Evolutionary conservation across 2,888 invertebrate species (phyloP).

Genomic region (Dolichomitus sp.): DNA sequence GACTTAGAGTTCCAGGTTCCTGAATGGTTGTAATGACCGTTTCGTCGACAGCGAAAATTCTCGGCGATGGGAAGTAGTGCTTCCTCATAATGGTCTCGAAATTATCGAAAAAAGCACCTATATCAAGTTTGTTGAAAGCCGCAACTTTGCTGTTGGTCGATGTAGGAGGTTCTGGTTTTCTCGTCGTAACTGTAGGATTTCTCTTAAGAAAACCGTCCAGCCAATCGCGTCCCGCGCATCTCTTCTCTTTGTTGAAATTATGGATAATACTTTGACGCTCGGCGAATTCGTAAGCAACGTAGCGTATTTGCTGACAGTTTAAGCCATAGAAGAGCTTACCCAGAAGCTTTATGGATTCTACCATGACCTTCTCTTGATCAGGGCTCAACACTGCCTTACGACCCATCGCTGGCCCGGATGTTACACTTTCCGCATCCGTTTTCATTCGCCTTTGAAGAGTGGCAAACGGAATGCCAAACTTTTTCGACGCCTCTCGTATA

Average conservation of each 20-base stretch:
- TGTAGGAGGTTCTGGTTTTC: conserved; percentile 57
- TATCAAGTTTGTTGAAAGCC: conserved; percentile 55
- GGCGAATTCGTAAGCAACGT: conserved; percentile 71
- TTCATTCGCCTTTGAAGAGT: conserved; percentile 69
- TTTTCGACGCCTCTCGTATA: conserved; percentile 60
- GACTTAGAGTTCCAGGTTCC: conserved; percentile 52
- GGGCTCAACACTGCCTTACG: conserved; percentile 68
- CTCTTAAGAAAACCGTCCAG: conserved; percentile 73
- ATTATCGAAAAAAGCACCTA: conserved; percentile 57
- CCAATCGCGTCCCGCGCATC: conserved; percentile 76
- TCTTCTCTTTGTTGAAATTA: conserved; percentile 71
- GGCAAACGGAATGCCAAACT: conserved; percentile 66
- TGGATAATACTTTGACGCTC: conserved; percentile 72
- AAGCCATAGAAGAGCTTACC: conserved; percentile 72
- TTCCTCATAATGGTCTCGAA: conserved; percentile 48
- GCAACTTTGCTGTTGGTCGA: conserved; percentile 56
- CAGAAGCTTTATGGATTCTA: conserved; percentile 66
- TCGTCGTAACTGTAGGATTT: conserved; percentile 61
- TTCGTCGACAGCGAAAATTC: conserved; percentile 66
- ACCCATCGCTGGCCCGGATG: conserved; percentile 61
- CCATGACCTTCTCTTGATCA: conserved; percentile 71
- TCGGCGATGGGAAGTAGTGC: conserved; percentile 44
- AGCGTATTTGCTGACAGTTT: conserved; percentile 69
- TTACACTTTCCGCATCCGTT: conserved; percentile 46
- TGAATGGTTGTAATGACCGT: conserved; percentile 64